Base-by-base conservation (phyloP, 53 echinoderm and acorn worm species). In the Paracentrotus lividus region DNA sequence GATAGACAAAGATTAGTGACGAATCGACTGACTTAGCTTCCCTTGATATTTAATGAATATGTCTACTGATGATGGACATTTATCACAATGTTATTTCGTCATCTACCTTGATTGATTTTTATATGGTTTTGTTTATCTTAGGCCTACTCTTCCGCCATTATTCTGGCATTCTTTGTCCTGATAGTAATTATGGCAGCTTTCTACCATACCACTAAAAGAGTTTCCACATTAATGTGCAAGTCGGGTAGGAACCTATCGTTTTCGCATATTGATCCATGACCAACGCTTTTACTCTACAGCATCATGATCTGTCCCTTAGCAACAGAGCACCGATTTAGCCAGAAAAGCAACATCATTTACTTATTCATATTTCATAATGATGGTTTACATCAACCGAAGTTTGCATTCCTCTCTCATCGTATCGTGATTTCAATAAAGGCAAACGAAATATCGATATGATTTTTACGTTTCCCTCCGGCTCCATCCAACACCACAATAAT, bases 391-490 rank as follows among this genome's bases (percentile, higher is more conserved):
- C 16, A 8, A 16, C 18, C 40, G 10, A 20, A 10, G 72, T 72
- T 72, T 72, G 40, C 72, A 72, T 72, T 72, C 40, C 72, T 6
- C 61, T n/a, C 59, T 21, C 64, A 31, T 4, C 12, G 72, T 72
- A 72, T 36, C 3, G 38, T 40, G 5, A 67, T 72, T 72, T 72
- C 72, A 72, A 40, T 72, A 72, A 40, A 72, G 72, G 36, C 15
- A 61, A 38, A 18, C 16, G 15, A 72, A 40, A 72, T 38, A 40
- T n/a, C 26, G 20, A 61, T n/a, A 72, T 72, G 36, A 72, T 72
- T 20, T n/a, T 20, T 72, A 40, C 72, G 72, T 72, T 40, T 72
- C 72, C 72, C 38, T n/a, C 72, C 18, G 72, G 72, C 36, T 72
- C 40, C 38, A 40, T 72, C 40, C 38, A 40, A 72, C 72, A 18